phyloP scores from a whole-genome alignment of 2,888 invertebrate species.

The Lottia scabra region DNA sequence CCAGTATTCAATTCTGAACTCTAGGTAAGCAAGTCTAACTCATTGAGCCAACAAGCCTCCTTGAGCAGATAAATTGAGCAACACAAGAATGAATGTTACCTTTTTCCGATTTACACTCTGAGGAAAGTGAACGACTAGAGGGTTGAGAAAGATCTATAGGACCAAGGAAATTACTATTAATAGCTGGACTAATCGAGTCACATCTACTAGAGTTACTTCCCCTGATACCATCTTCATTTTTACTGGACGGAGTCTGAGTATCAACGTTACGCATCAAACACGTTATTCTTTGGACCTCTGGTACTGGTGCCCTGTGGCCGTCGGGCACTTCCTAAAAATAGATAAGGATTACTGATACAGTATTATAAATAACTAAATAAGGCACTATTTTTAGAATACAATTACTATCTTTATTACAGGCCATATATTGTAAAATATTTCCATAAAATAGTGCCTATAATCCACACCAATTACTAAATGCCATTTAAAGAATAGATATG shows the following conservation, averaged over 20 bases:
- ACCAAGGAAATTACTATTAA: constrained; percentile 71
- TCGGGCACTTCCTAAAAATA: constrained; percentile 78
- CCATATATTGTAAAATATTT: no score
- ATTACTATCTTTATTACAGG: no score
- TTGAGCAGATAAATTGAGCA: no score
- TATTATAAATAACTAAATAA: no score
- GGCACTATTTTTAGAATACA: no score
- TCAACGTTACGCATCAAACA: constrained; percentile 78
- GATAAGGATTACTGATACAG: background rate
- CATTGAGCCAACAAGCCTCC: no score
- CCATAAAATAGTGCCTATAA: no score
- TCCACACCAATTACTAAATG: no score
- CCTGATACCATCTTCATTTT: constrained; percentile 33
- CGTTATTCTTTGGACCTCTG: constrained; percentile 74
- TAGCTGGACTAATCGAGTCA: constrained; percentile 77
- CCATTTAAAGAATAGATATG: no score
- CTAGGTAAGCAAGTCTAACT: no score
- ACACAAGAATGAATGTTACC: constrained; percentile 14
- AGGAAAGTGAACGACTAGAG: constrained; percentile 71
- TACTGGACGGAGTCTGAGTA: constrained; percentile 83
- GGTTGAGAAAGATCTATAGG: constrained; percentile 75
- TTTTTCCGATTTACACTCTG: constrained; percentile 44
- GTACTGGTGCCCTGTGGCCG: constrained; percentile 86
- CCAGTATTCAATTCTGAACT: no score
- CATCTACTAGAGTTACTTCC: constrained; percentile 53